Base-by-base conservation (phyloP, 2,113 vertebrate genomes). In the Melanocharis versteri region DNA sequence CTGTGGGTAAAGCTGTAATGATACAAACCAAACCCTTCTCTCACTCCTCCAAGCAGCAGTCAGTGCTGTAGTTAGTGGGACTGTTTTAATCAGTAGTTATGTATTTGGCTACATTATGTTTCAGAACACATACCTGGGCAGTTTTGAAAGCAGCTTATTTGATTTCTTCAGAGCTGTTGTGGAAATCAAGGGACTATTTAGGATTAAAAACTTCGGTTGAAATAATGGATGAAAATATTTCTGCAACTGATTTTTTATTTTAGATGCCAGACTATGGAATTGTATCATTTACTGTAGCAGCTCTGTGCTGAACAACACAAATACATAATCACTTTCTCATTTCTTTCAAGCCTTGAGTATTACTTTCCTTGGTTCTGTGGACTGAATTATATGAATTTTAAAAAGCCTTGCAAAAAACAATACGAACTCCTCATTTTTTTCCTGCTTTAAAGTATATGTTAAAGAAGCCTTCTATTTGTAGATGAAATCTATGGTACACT, bases 121-220 rank as follows among this genome's bases (percentile, higher is more conserved):
- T 87, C 23, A 75, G 57, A 57, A 27, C 24, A 28, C 1, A 0
- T 70, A 70, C 66, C 51, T 91, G 51, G 47, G 57, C 33, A 42
- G 27, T 35, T 94, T 54, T 53, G 51, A 78, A 95, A 92, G 56
- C 69, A 78, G 69, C 26, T 73, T 40, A 31, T 44, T 82, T 90
- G 40, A 21, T 87, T 83, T 87, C 23, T 84, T 91, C 56, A 53
- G 51, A 54, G 28, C 33, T 39, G 13, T 37, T 50, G 39, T 61
- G n/a, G 54, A 75, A 92, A 87, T 78, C 26, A 66, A 58, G 33
- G 62, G 28, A 54, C 69, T 87, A 4, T 44, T 89, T 57, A n/a
- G n/a, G 23, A 58, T 85, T 92, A 54, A 90, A 71, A 71, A 13
- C 31, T 71, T 58, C 1, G 1, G 35, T 76, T 78, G 60, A 78